Evolutionary conservation across 2,888 invertebrate species (phyloP), one percentile per base, ranked within the genome.

Genomic region (Hartigia nigra): DNA sequence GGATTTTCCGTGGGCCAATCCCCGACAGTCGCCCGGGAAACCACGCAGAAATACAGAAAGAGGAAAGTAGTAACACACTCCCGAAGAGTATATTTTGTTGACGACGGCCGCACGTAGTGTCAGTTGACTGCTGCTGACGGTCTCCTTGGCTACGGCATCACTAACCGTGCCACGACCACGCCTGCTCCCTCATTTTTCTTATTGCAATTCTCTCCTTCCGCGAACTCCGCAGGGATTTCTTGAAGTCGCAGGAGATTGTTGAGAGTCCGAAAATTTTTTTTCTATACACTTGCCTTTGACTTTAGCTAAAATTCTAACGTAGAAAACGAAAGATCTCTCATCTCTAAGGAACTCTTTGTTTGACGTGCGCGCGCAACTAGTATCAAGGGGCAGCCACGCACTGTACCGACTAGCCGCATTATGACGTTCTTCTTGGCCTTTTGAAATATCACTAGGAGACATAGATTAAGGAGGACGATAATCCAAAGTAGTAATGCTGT

Each of bases 81-180:
- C 23, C 74, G 39, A 70, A 74, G 76, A 78, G 55, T 77, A 81
- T 86, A 85, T 86, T 82, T 86, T 86, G 86, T 84, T 88, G 86
- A 89, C 86, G 82, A 84, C 85, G 86, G 84, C 87, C 86, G 85
- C 86, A 84, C 85, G 86, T 85, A 88, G 86, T 89, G 89, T 88
- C 88, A 87, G 88, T 90, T 89, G 90, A 90, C 90, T 89, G 90
- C 90, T 90, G 84, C 87, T 86, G 85, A 55, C 86, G 89, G 91
- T 91, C 91, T 89, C 91, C 91, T 91, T 91, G 91, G 88, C 91
- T 91, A 91, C 91, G 90, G 91, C 91, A 90, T 91, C 90, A 88
- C 89, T 88, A 87, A 85, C 86, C 89, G 88, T 86, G 84, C 86
- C 85, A 77, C 79, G n/a, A 55, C 77, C 37, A 75, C 37, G 31